Evolutionary conservation across 2,113 vertebrate genomes (phyloP).

Genomic region (Oxyruncus cristatus): DNA sequence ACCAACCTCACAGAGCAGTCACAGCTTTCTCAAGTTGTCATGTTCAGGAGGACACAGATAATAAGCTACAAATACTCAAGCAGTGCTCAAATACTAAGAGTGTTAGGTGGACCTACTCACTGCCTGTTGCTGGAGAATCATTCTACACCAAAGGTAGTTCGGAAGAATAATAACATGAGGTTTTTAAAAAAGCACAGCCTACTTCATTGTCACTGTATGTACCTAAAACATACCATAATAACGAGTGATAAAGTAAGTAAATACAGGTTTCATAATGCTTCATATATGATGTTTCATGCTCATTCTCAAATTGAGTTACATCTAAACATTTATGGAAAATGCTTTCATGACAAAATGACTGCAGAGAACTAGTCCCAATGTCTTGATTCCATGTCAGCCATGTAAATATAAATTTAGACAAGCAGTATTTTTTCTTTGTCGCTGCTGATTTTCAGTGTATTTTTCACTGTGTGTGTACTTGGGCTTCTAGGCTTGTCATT

Average conservation of each 20-base stretch:
- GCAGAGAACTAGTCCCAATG: background rate
- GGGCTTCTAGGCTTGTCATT: background rate
- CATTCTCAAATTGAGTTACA: background rate
- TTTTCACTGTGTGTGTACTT: background rate
- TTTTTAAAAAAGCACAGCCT: background rate
- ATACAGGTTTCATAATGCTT: background rate
- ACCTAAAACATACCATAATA: background rate
- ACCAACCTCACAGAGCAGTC: background rate
- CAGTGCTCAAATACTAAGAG: background rate
- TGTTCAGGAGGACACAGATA: background rate
- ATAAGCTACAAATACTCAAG: background rate
- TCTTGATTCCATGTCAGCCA: background rate
- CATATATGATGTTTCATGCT: background rate
- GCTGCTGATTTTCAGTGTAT: background rate
- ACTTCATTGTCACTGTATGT: background rate
- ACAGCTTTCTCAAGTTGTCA: background rate
- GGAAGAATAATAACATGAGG: background rate
- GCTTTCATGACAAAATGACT: background rate
- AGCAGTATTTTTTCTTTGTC: background rate
- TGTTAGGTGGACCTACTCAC: background rate
- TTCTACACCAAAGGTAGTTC: background rate
- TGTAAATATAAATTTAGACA: background rate
- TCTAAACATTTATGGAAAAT: background rate
- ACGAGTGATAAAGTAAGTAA: background rate
- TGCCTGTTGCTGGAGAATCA: background rate